Evolutionary conservation across 1,140 invertebrate genomes (phyloP).

Genomic region (Hycleus phaleratus): DNA sequence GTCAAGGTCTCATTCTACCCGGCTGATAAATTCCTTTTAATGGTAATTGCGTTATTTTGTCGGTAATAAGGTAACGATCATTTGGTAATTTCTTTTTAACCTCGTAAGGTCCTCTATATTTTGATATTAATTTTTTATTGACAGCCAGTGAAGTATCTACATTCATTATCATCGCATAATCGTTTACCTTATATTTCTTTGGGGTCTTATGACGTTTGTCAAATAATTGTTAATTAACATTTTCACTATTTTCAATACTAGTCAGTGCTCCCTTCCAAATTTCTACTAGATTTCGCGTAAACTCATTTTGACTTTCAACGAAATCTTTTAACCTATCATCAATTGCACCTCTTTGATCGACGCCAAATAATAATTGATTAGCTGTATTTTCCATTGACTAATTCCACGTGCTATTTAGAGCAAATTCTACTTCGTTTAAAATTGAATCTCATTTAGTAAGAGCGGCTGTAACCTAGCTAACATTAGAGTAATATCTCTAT

Average conservation of each 20-base stretch:
- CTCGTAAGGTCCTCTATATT: conserved; percentile 22
- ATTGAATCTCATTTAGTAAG: background rate
- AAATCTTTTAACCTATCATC: no score
- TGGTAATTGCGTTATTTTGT: no score
- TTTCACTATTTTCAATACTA: background rate
- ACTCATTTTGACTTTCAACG: background rate
- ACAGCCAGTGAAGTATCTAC: conserved; percentile 10
- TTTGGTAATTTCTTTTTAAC: conserved; percentile 16
- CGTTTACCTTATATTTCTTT: conserved; percentile 8
- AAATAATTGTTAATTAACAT: conserved; percentile 1
- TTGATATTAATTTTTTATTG: conserved; percentile 23
- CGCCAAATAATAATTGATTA: background rate
- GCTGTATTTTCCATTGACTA: background rate
- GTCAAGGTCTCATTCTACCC: no score
- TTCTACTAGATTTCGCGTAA: background rate
- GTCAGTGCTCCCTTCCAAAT: background rate
- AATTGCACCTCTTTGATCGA: background rate
- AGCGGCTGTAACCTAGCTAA: background rate
- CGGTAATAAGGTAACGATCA: no score
- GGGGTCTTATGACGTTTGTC: conserved; percentile 3
- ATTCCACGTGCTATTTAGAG: background rate
- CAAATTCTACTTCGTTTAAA: background rate
- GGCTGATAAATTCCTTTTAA: no score
- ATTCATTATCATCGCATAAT: conserved; percentile 22
- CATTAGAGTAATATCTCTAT: background rate